Evolutionary conservation across 2,888 invertebrate species (phyloP), one percentile per base, ranked within the genome.

Genomic region (Pammene fasciana): DNA sequence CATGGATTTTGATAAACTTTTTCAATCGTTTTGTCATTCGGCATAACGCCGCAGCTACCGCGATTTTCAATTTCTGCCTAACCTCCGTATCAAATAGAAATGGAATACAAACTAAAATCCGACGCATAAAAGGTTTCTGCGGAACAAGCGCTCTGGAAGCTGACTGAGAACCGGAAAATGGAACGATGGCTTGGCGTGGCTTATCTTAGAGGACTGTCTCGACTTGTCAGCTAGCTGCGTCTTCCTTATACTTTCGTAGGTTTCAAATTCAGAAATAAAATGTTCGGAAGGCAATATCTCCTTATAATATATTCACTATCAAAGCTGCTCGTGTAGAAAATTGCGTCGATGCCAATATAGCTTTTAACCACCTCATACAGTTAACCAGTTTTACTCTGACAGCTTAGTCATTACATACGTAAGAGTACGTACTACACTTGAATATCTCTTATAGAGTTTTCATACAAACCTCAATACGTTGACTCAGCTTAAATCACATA

Each of bases 61-160:
- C 57, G 41, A 43, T 57, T 57, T 57, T 43, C 57, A 57, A 57
- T 57, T 57, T 57, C n/a, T 57, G 57, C 57, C 18, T 57, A 5
- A 13, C 57, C 43, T 14, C 55, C 18, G 26, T 43, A 26, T 43
- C 43, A 43, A 57, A 57, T 18, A 57, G 26, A 38, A 43, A 57
- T 57, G 18, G 57, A 26, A 57, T 43, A 57, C 26, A 43, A 57
- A 57, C 57, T 52, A 52, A 52, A 52, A 52, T 52, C 52, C 57
- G 57, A 57, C 57, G n/a, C 26, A 57, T 57, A 45, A 57, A 43
- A 57, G 13, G 57, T 57, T 57, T 43, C 9, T 26, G 26, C 43
- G 57, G 57, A 57, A 57, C 57, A 57, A 43, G 57, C 43, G 16
- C 38, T 41, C 11, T 16, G 41, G 38, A 55, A 41, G 41, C 56